Conservation (phyloP, 92 coral and sea anemone genomes). For the Parazoanthus darwini region DNA sequence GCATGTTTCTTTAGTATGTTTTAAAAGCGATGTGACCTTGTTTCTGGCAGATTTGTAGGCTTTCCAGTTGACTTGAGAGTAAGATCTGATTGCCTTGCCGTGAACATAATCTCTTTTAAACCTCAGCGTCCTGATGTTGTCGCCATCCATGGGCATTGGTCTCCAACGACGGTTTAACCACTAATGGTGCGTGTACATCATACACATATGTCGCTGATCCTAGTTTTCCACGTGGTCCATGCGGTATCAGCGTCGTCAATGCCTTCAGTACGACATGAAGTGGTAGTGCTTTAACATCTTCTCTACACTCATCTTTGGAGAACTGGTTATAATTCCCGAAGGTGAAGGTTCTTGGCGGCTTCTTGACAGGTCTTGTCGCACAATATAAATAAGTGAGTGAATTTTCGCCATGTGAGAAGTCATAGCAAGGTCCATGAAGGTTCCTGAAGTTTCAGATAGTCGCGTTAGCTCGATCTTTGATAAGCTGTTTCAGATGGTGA, state of each 20-base stretch:
- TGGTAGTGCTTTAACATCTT: slow-evolving; percentile 45
- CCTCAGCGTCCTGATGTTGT: slow-evolving; percentile 47
- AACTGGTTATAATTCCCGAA: slow-evolving; percentile 37
- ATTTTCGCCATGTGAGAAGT: slow-evolving; percentile 28
- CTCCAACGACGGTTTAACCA: slow-evolving; percentile 36
- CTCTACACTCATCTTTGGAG: slow-evolving; percentile 18
- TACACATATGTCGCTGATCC: slow-evolving; percentile 27
- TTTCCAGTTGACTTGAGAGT: slow-evolving; percentile 44
- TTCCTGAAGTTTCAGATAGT: not conserved
- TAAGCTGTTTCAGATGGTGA: not conserved
- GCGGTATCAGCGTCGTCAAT: slow-evolving; percentile 48
- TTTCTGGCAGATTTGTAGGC: slow-evolving; percentile 27
- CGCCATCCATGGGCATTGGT: slow-evolving; percentile 52
- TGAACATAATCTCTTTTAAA: slow-evolving; percentile 51
- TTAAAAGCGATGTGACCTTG: not conserved
- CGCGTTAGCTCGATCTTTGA: not conserved
- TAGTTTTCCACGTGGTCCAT: slow-evolving; percentile 53
- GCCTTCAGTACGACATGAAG: slow-evolving; percentile 40
- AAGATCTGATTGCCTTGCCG: slow-evolving; percentile 43
- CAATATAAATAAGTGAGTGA: slow-evolving; percentile 47
- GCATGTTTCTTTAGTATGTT: slow-evolving; percentile 43
- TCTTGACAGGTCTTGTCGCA: slow-evolving; percentile 31
- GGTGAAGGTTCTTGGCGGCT: slow-evolving; percentile 28
- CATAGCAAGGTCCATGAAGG: not conserved
- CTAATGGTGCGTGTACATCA: slow-evolving; percentile 50